Base-by-base conservation (phyloP, 2,888 invertebrate species). In the Euproctis similis region DNA sequence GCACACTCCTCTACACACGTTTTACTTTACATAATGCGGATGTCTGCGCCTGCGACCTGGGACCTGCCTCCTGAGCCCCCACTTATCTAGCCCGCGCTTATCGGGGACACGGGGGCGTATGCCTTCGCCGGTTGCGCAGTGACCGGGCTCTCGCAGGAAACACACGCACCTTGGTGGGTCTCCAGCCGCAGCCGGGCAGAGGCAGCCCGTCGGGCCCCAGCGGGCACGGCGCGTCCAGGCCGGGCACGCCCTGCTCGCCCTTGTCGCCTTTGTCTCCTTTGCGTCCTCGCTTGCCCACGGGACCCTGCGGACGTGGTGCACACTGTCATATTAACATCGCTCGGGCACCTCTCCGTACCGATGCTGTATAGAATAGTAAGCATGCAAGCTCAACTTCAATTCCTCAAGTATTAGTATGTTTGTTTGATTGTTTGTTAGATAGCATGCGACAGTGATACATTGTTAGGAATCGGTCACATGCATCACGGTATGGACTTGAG, bases 181-280 rank as follows among this genome's bases (percentile, higher is more conserved):
- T 87, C 95, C 95, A 96, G 55, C 96, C 96, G 78, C 98, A 98
- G 57, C 97, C 97, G 29, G 97, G 95, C 59, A 98, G 84, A 39
- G 98, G 98, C 60, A 98, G 87, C 39, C 98, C 98, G 78, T 98
- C 97, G 27, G 93, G 90, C 32, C 97, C 98, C 34, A 97, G 86
- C 44, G 98, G 98, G 86, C 98, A 98, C n/a, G 98, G 98, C 23
- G 98, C 98, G 84, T 98, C 98, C 57, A 98, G 86, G 18, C 98
- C 98, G 17, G 97, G 98, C 47, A 97, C 96, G 50, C 98, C 98
- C 87, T 95, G 95, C 61, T 96, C 96, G 32, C 97, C 97, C 81
- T 95, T 95, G 61, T 93, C 92, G 20, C 97, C 97, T 61, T 92
- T 92, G 75, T 95, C 94, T 16, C 97, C 97, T 81, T 94, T 95